Base-by-base conservation (phyloP, 2,113 vertebrate genomes). In the Agapornis roseicollis region DNA sequence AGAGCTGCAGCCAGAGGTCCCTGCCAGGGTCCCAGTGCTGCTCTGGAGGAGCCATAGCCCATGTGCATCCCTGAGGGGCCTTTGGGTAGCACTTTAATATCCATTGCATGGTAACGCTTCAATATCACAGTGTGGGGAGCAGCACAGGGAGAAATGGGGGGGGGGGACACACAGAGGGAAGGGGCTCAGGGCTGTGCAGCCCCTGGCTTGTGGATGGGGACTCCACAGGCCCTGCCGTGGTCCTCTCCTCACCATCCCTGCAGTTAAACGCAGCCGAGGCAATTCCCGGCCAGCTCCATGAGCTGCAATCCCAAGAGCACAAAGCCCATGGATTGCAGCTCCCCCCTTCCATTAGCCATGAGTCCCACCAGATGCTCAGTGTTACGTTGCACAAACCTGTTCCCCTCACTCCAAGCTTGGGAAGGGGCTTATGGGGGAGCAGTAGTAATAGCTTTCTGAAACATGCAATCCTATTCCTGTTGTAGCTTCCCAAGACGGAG, bases 311-410 rank as follows among this genome's bases (percentile, higher is more conserved):
- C 33, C 18, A 7, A 12, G 60, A 7, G 14, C 4, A 5, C 2
- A 15, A 31, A 17, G 35, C 49, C n/a, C 5, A 2, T 0, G 0
- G 23, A 0, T 1, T 1, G 24, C 9, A 7, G 19, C 37, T 11
- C 85, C 55, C 52, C 9, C 0, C 22, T 31, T 5, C 69, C 64
- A 6, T 3, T 2, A 17, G 20, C 65, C 23, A 0, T 2, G 8
- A 33, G 19, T 3, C 61, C 9, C 44, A 7, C 17, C 80, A 24
- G 47, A 28, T 6, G 44, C 53, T 25, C 69, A 11, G 84, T 3
- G 17, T n/a, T 47, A 2, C 2, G 60, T 22, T 74, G 55, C 91
- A 46, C 13, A 68, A 94, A 63, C 74, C 91, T 83, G 79, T n/a
- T 83, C 56, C 8, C 0, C 73, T 87, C 92, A 66, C 47, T 82